Conservation (phyloP, 2,797 vertebrate species). For the Oceanodroma leucorhoa region DNA sequence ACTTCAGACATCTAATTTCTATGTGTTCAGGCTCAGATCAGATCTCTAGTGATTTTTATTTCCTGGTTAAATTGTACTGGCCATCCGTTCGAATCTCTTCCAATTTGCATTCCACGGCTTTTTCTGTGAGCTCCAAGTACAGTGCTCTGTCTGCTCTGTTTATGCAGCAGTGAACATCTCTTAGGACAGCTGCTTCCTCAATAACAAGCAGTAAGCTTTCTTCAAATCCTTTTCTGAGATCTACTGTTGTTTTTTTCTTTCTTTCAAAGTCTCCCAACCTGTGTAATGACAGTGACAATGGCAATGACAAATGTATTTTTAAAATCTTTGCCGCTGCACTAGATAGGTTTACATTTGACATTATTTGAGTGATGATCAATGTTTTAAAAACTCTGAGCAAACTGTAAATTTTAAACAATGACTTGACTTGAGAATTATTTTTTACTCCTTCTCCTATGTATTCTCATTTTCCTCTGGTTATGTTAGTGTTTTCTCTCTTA, state of each 20-base stretch:
- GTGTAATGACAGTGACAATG: neutral
- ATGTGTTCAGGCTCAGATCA: neutral
- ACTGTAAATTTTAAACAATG: neutral
- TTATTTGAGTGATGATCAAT: neutral
- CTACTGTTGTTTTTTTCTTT: neutral
- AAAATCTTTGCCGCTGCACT: neutral
- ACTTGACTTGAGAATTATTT: neutral
- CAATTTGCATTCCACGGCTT: neutral
- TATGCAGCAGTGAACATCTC: neutral
- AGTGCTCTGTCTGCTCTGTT: neutral
- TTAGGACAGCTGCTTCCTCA: neutral
- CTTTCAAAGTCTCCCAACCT: neutral
- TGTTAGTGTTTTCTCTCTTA: neutral
- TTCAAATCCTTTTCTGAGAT: neutral
- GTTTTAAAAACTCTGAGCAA: neutral
- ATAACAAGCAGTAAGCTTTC: neutral
- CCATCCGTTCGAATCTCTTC: neutral
- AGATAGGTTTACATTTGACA: neutral
- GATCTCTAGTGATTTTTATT: neutral
- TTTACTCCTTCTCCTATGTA: neutral
- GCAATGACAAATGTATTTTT: neutral
- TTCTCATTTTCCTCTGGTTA: neutral
- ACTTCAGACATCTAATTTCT: neutral
- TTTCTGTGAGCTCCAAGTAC: neutral
- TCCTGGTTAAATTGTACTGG: neutral